Evolutionary conservation across 2,797 vertebrate species (phyloP), one percentile per base, ranked within the genome.

Genomic region (Acipenser oxyrinchus): DNA sequence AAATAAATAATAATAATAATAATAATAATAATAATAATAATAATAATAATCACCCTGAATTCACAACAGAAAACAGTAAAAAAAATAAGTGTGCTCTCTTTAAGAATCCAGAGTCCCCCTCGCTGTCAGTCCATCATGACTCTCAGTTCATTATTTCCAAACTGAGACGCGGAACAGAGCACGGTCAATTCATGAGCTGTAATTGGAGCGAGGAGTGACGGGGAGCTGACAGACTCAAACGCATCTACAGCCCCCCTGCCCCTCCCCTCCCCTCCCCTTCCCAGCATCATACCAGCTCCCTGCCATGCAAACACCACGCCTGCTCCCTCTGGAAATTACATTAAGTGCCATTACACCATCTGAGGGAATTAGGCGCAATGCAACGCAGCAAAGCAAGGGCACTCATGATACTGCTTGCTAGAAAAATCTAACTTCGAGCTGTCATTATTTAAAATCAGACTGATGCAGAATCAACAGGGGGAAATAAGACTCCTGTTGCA

Each of bases 291-390:
- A 51, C 15, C 51, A 52, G 13, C 49, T 15, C 12, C 59, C 51
- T 4, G 51, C 58, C 50, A 60, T 49, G 59, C 49, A 64, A 23
- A 58, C 55, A 58, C 9, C 6, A 58, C 55, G 49, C 59, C 11
- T 49, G 60, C 51, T 66, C 64, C 64, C 53, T 65, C 7, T 62
- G 37, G 60, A 55, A 57, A 66, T 66, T 70, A 55, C 37, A 70
- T 63, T 59, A 66, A 62, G 60, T 48, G 48, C 48, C 52, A 57
- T 48, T 53, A 11, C 15, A 64, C 11, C 55, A 13, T 58, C 55
- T 58, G 55, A 60, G 69, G 60, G 66, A 65, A 63, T 70, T 63
- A 70, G 66, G 60, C 37, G 51, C 2, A 37, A 62, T 57, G 51
- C 51, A 23, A 53, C 6, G 48, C 10, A 0, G 8, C 60, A 37